Base-by-base conservation (phyloP, 2,797 vertebrate genomes). In the Channallabes apus region DNA sequence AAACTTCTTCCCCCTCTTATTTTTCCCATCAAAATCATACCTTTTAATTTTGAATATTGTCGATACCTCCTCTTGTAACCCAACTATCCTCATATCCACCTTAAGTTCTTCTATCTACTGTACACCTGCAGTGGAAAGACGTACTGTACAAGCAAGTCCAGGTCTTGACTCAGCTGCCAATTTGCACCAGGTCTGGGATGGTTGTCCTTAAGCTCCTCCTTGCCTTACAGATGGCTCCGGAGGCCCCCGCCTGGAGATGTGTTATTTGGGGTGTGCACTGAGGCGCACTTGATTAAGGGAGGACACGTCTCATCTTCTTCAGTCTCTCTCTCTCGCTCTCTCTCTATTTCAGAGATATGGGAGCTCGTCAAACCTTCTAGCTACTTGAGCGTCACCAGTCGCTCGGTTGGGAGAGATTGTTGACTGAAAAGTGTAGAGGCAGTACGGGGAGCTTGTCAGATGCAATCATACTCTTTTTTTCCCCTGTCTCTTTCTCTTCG, bases 231-330 rank as follows among this genome's bases (percentile, higher is more conserved):
- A 95, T 95, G 94, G 94, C 90, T 89, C 89, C 91, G 89, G 89
- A 90, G 92, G 91, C 93, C 90, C 93, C 92, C 90, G 93, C 91
- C 92, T 93, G 92, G 89, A 91, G 91, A 93, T 88, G 90, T 91
- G 91, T 90, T 92, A 93, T 93, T 93, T 67, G 79, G 79, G 64
- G 92, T 93, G 92, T 93, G 91, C 92, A 91, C 92, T 92, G 91
- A 92, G 92, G 91, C 94, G 92, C 91, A 93, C 89, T 92, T 92
- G 91, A 94, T 93, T 91, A 92, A 91, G 90, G 89, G 87, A 93
- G 91, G 90, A 90, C 91, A 84, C 88, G 88, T 85, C 82, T 88
- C 90, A 91, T 91, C 88, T 85, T 80, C 79, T 72, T 38, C 69
- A 62, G 61, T 24, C 41, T 56, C 68, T 73, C 35, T 3, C 35